Percentiles rank a stretch among this genome's conserved stretches.
Evolutionary conservation across 2,797 vertebrate genomes (phyloP).

Genomic region (Onychomys arenicola): DNA sequence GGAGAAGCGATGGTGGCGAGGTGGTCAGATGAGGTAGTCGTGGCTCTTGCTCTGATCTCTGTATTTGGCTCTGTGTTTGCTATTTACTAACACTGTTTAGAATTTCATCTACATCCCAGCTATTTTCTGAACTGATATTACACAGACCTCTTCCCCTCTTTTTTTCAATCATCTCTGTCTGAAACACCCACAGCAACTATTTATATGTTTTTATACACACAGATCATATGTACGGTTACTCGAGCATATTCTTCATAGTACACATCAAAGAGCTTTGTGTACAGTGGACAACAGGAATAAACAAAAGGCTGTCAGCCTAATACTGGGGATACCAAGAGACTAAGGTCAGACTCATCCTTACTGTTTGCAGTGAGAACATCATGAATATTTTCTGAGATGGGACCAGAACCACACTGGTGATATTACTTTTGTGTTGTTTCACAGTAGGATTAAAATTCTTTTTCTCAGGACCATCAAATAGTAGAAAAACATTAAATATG

Average conservation of each 20-base stretch:
- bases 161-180: background rate
- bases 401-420: background rate
- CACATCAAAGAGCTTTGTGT: conserved; percentile 7
- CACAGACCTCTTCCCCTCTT: background rate
- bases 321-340: background rate
- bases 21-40: too few relatives aligned
- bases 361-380: background rate
- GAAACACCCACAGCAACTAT: background rate
- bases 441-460: background rate
- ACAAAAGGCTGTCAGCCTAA: background rate
- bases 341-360: background rate
- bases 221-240: background rate
- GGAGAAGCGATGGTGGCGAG: too few relatives aligned
- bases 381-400: conserved; percentile 23
- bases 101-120: too few relatives aligned
- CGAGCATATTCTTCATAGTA: background rate
- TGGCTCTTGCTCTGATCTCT: too few relatives aligned
- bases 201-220: background rate
- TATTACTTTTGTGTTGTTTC: conserved; percentile 16
- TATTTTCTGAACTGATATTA: background rate
- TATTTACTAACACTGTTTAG: too few relatives aligned
- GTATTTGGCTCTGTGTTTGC: too few relatives aligned
- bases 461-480: background rate
- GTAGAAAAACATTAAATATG: background rate
- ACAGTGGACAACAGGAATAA: background rate